Conservation (phyloP, 2,113 vertebrate species). For the Pungitius pungitius region DNA sequence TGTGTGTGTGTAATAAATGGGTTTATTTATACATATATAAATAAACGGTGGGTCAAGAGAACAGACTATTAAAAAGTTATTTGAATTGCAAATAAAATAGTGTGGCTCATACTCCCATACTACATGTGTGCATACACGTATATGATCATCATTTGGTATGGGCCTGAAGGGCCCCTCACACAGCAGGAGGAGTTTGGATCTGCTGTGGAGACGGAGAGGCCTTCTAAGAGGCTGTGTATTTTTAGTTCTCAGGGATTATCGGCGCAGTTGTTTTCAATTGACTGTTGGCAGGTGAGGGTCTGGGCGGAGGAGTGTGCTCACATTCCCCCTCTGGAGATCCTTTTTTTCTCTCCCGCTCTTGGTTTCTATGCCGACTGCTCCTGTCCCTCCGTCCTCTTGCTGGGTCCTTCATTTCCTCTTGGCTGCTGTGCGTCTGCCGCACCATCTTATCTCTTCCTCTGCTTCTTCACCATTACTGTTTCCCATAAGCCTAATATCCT, state of each 20-base stretch:
- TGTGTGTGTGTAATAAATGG: too few species aligned
- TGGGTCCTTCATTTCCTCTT: conserved; percentile 53
- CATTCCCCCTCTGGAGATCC: conserved; percentile 39
- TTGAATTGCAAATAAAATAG: too few species aligned
- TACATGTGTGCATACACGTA: too few species aligned
- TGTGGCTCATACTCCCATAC: too few species aligned
- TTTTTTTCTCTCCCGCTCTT: conserved; percentile 6
- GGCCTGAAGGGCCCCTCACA: background rate
- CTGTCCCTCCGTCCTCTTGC: background rate
- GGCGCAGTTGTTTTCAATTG: conserved; percentile 80
- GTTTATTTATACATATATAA: too few species aligned
- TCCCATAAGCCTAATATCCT: background rate
- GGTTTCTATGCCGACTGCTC: background rate
- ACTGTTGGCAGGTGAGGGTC: conserved; percentile 77
- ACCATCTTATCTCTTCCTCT: conserved; percentile 13
- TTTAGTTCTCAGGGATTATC: conserved; percentile 80
- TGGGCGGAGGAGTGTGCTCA: conserved; percentile 63
- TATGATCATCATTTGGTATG: too few species aligned
- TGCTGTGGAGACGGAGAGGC: conserved; percentile 48
- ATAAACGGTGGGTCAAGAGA: too few species aligned
- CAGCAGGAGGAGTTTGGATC: background rate
- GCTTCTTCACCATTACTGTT: conserved; percentile 2
- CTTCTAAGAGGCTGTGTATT: conserved; percentile 70
- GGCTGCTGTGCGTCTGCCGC: conserved; percentile 27
- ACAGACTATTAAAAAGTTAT: too few species aligned